Evolutionary conservation across 2,113 vertebrate species (phyloP).

Genomic region (Telmatochromis brichardi): DNA sequence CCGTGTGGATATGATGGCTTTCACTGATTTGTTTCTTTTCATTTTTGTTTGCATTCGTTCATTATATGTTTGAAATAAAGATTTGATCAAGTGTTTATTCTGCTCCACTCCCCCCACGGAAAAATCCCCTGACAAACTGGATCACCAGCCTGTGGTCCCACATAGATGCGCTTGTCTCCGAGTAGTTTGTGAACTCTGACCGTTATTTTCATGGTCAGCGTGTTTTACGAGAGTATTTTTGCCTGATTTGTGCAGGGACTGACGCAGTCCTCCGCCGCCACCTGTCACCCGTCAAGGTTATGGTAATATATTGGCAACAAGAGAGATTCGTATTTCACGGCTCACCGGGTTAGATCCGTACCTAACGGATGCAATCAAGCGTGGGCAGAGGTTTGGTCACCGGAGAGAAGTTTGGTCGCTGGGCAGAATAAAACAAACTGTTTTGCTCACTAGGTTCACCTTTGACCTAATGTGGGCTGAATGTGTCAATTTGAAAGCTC

Average conservation of each 20-base stretch:
- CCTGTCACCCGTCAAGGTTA: conserved; percentile 7
- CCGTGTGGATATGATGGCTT: background rate
- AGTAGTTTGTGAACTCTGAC: background rate
- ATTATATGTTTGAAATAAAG: background rate
- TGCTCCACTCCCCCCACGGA: background rate
- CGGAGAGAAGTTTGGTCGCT: background rate
- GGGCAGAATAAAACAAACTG: background rate
- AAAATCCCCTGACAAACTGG: background rate
- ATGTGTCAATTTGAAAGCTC: background rate
- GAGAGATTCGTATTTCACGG: background rate
- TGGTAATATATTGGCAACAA: background rate
- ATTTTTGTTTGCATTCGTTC: fast-evolving
- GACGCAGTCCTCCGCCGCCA: background rate
- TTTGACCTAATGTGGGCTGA: background rate
- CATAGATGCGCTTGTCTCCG: background rate
- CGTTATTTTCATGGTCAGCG: background rate
- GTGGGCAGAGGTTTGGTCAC: background rate
- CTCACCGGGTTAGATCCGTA: background rate
- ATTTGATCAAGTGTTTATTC: background rate
- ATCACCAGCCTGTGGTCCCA: background rate
- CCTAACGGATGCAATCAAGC: background rate
- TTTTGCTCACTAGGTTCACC: background rate
- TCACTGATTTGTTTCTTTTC: background rate
- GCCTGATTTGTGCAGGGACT: background rate
- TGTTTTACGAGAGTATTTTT: background rate